A percentile compares a stretch with the other conserved stretches of the same genome.
Evolutionary conservation across 2,113 vertebrate species (phyloP).

Genomic region (Sinosuthora webbiana): DNA sequence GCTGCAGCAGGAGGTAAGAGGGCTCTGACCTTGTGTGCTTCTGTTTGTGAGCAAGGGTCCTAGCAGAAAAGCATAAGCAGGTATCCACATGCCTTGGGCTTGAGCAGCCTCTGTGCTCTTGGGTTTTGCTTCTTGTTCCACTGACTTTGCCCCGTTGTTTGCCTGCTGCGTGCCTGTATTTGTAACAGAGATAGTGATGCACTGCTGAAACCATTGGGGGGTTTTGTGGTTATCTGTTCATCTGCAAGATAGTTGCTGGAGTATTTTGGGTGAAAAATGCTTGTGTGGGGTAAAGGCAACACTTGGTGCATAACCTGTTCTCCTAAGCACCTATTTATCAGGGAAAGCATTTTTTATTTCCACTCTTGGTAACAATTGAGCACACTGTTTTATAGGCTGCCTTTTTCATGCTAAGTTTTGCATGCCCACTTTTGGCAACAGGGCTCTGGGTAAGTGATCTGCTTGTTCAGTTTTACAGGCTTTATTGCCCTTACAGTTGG

Average conservation of each 20-base stretch:
- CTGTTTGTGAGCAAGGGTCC: not conserved
- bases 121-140: not conserved
- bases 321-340: not conserved
- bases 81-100: not conserved
- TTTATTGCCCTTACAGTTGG: not conserved
- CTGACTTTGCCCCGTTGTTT: not conserved
- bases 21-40: not conserved
- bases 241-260: not conserved
- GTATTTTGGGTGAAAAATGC: not conserved
- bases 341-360: not conserved
- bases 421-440: not conserved
- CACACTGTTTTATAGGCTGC: not conserved
- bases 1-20: constrained; percentile 86
- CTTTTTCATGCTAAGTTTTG: not conserved
- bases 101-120: not conserved
- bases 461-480: not conserved
- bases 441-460: not conserved
- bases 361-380: not conserved
- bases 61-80: not conserved
- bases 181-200: not conserved
- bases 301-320: not conserved
- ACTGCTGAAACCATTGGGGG: not conserved
- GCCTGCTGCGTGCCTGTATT: not conserved
- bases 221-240: not conserved
- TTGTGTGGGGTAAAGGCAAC: not conserved